Conservation (phyloP, 2,113 vertebrate genomes). For the Pomatorhinus ruficollis region DNA sequence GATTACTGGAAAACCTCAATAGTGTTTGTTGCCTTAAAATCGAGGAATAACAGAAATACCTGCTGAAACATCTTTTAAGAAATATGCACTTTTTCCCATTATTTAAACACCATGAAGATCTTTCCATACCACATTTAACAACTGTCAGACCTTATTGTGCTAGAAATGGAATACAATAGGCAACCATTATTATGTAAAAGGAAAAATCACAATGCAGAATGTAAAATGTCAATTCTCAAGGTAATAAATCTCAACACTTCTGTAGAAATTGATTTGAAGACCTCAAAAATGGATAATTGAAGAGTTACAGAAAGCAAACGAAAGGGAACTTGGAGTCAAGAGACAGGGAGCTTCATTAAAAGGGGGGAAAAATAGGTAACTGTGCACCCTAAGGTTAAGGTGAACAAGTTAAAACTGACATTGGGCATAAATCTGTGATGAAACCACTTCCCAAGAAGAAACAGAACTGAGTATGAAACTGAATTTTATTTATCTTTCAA, state of each 20-base stretch:
- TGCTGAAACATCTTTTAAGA: neutral
- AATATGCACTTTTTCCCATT: neutral
- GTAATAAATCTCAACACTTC: neutral
- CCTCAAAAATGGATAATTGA: neutral
- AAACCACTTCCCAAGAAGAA: neutral
- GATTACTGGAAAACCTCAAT: neutral
- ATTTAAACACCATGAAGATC: neutral
- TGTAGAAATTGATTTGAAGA: neutral
- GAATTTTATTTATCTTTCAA: neutral
- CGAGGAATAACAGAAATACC: neutral
- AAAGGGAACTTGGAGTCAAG: neutral
- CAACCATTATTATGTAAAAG: neutral
- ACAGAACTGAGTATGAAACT: neutral
- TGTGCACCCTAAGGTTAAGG: neutral
- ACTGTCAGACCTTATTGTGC: neutral
- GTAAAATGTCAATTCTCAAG: neutral
- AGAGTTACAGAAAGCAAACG: neutral
- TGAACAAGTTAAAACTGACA: neutral
- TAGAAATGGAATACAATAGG: neutral
- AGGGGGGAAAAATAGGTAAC: neutral
- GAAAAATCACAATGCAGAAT: neutral
- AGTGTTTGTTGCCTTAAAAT: neutral
- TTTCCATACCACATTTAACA: neutral
- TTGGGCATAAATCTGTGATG: neutral
- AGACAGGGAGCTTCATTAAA: neutral